Base-by-base conservation (phyloP, 2,113 vertebrate genomes). In the Sterrhoptilus dennistouni region DNA sequence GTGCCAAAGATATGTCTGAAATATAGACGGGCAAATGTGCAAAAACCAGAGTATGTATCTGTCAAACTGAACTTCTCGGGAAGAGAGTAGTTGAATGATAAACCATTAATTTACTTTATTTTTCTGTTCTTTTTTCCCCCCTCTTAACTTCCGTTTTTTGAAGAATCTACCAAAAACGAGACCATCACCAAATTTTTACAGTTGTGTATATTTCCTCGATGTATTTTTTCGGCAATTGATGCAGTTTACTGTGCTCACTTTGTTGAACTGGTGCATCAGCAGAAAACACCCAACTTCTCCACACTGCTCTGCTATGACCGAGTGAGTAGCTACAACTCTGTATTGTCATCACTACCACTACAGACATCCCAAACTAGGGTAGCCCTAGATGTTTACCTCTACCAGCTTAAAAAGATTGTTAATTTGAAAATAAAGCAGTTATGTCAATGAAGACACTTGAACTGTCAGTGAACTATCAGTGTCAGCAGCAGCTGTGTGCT, bases 101-200 rank as follows among this genome's bases (percentile, higher is more conserved):
- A 52, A 23, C 20, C 8, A 23, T 63, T 83, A 66, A 88, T 20
- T 92, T 56, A 20, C 33, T 87, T n/a, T 16, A 40, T n/a, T 27
- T 19, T 52, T 87, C 20, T 40, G 72, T 64, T 24, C 12, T 65
- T 83, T 70, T 69, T 56, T 36, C 14, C 80, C n/a, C 65, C 31
- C 61, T 25, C 23, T 69, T 61, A 90, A 89, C 82, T 83, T 90
- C 23, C 81, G 95, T 86, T 88, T 90, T 92, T 96, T 96, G 60
- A 97, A 99, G 99, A 99, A 97, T 99, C 99, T 69, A 99, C 99
- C 87, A 99, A 99, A 98, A 99, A 99, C 70, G 99, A 99, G 98
- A 99, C 99, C 79, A 99, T 99, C 96, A 99, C 99, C 57, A 99
- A 99, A 98, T 99, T 99, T 97, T 98, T 99, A 93, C 99, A 99